Evolutionary conservation across 2,113 vertebrate genomes (phyloP).

Genomic region (Dermatemys mawii): DNA sequence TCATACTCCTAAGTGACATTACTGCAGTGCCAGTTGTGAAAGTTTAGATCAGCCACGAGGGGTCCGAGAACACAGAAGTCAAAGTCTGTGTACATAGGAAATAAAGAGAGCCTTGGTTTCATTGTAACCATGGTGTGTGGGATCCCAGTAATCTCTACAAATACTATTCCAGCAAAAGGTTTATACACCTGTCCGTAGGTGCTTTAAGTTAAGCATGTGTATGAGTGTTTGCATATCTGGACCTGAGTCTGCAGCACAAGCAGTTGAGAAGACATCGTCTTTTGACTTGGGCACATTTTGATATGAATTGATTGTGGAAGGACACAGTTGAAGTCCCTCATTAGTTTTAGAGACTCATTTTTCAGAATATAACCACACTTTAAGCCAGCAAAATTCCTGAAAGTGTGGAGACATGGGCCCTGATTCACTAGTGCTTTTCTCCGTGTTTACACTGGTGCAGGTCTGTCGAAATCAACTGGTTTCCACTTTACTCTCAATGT

Average conservation of each 20-base stretch:
- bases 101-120: neutral
- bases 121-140: neutral
- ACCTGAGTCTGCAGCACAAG: neutral
- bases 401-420: neutral
- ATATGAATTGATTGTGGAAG: neutral
- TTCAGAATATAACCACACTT: neutral
- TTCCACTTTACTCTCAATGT: neutral
- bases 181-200: neutral
- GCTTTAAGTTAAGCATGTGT: neutral
- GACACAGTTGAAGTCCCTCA: neutral
- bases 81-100: neutral
- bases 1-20: constrained; percentile 10
- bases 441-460: neutral
- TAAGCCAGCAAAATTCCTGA: accelerated
- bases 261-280: neutral
- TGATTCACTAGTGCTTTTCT: neutral
- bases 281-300: neutral
- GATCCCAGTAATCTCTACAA: neutral
- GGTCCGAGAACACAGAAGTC: neutral
- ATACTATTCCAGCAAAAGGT: neutral
- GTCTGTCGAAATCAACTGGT: accelerated
- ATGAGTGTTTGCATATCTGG: neutral
- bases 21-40: too few species aligned
- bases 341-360: neutral
- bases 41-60: too few species aligned